Conservation (phyloP, 23 tunicate species). For the Corella eumyota region DNA sequence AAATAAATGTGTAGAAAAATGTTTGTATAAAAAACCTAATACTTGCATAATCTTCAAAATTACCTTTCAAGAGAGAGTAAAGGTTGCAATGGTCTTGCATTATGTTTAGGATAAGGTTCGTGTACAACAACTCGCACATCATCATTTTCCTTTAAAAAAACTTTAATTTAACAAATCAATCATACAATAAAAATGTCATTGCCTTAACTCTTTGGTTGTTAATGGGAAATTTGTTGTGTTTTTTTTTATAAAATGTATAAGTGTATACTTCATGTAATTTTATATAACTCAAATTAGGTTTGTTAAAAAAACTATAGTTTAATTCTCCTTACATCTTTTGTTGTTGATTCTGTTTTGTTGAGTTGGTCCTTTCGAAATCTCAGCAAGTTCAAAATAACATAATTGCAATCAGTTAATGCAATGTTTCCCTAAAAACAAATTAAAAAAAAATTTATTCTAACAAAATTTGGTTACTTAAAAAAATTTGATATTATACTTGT, state of each 20-base stretch:
- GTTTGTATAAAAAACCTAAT: too few relatives aligned
- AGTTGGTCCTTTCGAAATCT: slow-evolving; percentile 48
- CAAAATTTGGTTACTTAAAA: too few relatives aligned
- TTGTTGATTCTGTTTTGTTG: slow-evolving; percentile 3
- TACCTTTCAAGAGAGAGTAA: slow-evolving; percentile 33
- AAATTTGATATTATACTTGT: too few relatives aligned
- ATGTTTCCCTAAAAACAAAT: slow-evolving; percentile 52
- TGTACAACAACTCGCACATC: slow-evolving; percentile 87
- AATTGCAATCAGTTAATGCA: slow-evolving; percentile 55
- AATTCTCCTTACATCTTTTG: too few relatives aligned
- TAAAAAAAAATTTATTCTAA: too few relatives aligned
- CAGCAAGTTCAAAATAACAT: slow-evolving; percentile 58
- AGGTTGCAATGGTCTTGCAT: slow-evolving; percentile 40
- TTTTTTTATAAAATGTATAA: background rate
- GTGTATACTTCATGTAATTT: background rate
- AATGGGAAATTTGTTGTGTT: background rate
- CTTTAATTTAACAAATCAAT: background rate
- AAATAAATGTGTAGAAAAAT: background rate
- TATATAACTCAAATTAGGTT: background rate
- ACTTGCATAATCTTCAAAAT: too few relatives aligned
- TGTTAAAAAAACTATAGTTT: too few relatives aligned
- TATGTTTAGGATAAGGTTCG: slow-evolving; percentile 64
- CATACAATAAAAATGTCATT: background rate
- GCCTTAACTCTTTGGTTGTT: background rate
- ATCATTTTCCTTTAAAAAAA: slow-evolving; percentile 36